Evolutionary conservation across 2,888 invertebrate species (phyloP), one percentile per base, ranked within the genome.

Genomic region (Ophion ventricosus): DNA sequence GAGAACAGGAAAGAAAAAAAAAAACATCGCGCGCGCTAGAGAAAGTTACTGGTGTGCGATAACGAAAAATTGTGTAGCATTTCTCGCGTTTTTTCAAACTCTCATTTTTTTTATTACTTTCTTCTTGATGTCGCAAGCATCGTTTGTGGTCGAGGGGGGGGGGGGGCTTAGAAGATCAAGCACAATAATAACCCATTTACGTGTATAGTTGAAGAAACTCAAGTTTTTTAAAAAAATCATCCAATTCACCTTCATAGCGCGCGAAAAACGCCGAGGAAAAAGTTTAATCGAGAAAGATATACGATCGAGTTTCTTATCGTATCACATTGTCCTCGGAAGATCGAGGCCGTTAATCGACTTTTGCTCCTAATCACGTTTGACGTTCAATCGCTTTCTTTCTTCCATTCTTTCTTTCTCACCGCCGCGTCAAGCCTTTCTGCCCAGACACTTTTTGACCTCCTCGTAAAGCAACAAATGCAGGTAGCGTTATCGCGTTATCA

Each of bases 1-100:
- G 35, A 20, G 56, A 29, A 26, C 25, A 25, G 25, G 25, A 59
- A 25, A 25, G 14, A 61, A 72, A 35, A 73, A 70, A 70, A 29
- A 63, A 64, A 76, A 56, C 59, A 66, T 64, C 63, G 26, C 43
- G 57, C 43, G 49, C 76, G 26, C 66, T 80, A 63, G 82, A 82
- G 82, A 82, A 82, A 77, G 82, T 82, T 66, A 49, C 69, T 25
- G 29, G 59, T 74, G 20, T 57, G 73, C 73, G 72, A 57, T 78
- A 74, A 63, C 35, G 49, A 69, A 61, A 78, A 73, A 59, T 67
- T 29, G 49, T 73, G 66, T 43, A 25, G 56, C 43, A 59, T 61
- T 74, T 67, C 73, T 82, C 57, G 64, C 54, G 29, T 66, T 61
- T 72, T 54, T 43, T 26, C 26, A 35, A 64, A 20, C n/a, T 66